phyloP scores from a whole-genome alignment of 92 coral and sea anemone species.

The Umimayanthus kanabou region DNA sequence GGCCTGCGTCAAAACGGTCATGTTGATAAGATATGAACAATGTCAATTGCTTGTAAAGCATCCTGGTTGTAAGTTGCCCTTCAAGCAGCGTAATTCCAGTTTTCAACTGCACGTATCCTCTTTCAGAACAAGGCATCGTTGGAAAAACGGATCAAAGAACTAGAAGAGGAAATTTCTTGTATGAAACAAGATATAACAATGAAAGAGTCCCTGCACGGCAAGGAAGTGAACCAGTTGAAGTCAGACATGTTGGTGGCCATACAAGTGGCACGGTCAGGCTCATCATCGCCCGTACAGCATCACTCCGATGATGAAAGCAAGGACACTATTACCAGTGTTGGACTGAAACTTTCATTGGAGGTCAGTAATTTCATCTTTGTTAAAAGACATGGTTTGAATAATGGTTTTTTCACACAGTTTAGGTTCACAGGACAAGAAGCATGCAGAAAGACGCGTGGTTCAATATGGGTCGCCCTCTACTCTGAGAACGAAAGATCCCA shows the following conservation, averaged over 20 bases:
- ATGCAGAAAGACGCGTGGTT: too few species aligned
- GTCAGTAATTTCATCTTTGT: slow-evolving; percentile 6
- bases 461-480: too few species aligned
- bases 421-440: background rate
- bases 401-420: too few species aligned
- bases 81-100: background rate
- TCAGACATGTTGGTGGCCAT: slow-evolving; percentile 89
- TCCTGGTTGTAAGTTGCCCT: background rate
- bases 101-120: background rate
- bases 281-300: slow-evolving; percentile 46
- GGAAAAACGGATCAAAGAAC: slow-evolving; percentile 54
- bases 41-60: background rate
- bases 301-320: slow-evolving; percentile 41
- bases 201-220: slow-evolving; percentile 60
- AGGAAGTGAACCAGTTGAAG: slow-evolving; percentile 81
- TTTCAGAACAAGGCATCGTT: slow-evolving; percentile 53
- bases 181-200: slow-evolving; percentile 49
- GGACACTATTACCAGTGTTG: slow-evolving; percentile 52
- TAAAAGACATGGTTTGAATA: too few species aligned
- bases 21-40: background rate
- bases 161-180: slow-evolving; percentile 60
- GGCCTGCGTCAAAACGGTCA: background rate
- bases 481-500: too few species aligned
- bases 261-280: slow-evolving; percentile 80
- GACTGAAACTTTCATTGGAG: slow-evolving; percentile 66